Evolutionary conservation across 2,888 invertebrate genomes (phyloP).

Genomic region (Leucophenga montana): DNA sequence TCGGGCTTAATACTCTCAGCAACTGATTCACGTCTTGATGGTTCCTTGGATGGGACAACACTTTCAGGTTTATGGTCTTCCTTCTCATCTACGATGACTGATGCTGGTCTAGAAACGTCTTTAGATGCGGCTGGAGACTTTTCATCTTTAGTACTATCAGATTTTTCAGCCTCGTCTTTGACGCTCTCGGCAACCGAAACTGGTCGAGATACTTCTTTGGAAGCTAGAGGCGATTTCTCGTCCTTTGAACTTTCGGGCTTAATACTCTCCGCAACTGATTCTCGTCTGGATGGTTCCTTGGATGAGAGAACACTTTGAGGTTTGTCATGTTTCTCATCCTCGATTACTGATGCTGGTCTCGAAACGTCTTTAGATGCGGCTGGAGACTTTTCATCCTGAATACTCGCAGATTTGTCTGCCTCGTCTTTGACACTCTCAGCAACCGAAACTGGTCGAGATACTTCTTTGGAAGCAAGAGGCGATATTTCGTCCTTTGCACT

Average conservation of each 20-base stretch:
- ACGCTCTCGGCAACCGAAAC: constrained; percentile 42
- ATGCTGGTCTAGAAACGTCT: constrained; percentile 30
- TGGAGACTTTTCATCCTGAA: too few species aligned
- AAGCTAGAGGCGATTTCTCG: constrained; percentile 2
- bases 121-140: too few species aligned
- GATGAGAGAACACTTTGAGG: too few species aligned
- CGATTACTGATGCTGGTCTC: too few species aligned
- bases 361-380: too few species aligned
- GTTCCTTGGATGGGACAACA: constrained; percentile 37
- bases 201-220: constrained; percentile 34
- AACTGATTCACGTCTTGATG: constrained; percentile 25
- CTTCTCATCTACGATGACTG: constrained; percentile 24
- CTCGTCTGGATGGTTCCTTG: constrained; percentile 28
- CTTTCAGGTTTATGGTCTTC: too few species aligned
- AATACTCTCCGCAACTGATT: constrained; percentile 18
- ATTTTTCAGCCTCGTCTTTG: constrained; percentile 35
- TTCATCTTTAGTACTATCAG: too few species aligned
- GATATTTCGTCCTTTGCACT: too few species aligned
- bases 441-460: too few species aligned
- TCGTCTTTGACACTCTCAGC: too few species aligned
- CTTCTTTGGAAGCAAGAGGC: too few species aligned
- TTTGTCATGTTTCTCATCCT: constrained; percentile 29
- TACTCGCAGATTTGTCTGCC: too few species aligned
- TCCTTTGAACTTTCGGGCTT: constrained; percentile 27
- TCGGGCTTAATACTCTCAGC: constrained; percentile 27